These are phyloP conservation scores for Nothocercus nigrocapillus DNA, from an alignment of 2,113 vertebrate genomes.

Conservation along the genomic window DNA sequence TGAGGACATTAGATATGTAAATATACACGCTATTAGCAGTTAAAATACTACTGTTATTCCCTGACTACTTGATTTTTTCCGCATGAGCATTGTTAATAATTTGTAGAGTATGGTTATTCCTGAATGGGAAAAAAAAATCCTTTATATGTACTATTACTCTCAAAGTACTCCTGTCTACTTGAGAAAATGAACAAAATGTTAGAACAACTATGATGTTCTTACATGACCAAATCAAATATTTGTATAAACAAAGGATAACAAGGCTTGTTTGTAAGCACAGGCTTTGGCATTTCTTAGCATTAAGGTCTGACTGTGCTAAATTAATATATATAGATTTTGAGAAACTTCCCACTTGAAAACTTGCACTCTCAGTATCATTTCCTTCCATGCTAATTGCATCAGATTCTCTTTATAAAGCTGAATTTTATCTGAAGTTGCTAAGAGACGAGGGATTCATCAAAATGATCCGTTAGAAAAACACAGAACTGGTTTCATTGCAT, in stretches of 20 bases:
- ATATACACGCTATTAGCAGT: background rate
- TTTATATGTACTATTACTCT: background rate
- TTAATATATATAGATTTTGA: background rate
- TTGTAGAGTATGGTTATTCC: background rate
- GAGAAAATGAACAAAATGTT: background rate
- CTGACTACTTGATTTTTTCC: background rate
- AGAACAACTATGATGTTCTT: background rate
- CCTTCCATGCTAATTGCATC: background rate
- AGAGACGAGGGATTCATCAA: background rate
- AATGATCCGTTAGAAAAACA: background rate
- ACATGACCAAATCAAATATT: background rate
- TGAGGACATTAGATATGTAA: background rate
- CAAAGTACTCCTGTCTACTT: background rate
- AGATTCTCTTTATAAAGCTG: background rate
- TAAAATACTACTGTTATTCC: background rate
- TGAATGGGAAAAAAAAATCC: background rate
- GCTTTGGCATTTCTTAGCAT: background rate
- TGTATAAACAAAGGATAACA: background rate
- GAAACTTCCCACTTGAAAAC: background rate
- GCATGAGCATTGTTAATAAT: background rate
- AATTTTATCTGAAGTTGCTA: background rate
- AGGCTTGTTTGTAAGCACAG: background rate
- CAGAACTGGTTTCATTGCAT: background rate
- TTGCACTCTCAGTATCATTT: background rate
- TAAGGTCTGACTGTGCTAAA: background rate